A percentile compares a stretch with the other conserved stretches of the same genome.
These are phyloP conservation scores for Temnothorax nylanderi DNA, from an alignment of 1,140 invertebrate genomes.

Conservation along the genomic window DNA sequence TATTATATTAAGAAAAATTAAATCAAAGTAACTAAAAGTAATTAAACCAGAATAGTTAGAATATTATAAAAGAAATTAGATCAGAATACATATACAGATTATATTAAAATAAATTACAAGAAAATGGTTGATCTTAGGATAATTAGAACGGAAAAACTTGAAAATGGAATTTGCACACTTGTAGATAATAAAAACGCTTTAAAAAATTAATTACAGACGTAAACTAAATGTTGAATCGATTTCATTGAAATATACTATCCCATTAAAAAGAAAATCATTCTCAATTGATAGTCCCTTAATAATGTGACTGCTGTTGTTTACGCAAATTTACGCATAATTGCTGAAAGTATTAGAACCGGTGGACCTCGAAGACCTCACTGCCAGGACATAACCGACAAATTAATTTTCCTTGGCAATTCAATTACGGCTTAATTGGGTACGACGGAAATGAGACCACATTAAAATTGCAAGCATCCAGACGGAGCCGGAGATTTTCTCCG, in stretches of 20 bases:
- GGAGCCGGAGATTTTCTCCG: conserved; percentile 58
- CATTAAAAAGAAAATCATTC: background rate
- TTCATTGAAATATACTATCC: background rate
- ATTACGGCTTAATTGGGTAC: conserved; percentile 66
- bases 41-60: too few species aligned
- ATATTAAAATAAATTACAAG: background rate
- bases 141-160: background rate
- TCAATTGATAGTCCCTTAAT: conserved; percentile 24
- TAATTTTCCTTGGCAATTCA: conserved; percentile 67
- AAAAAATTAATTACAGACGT: background rate
- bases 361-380: background rate
- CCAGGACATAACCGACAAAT: conserved; percentile 52
- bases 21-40: background rate
- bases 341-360: conserved; percentile 28
- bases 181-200: background rate
- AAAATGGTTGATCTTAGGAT: too few species aligned
- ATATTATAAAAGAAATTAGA: background rate
- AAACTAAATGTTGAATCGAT: background rate
- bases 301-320: conserved; percentile 20
- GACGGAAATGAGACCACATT: conserved; percentile 63
- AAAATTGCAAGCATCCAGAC: conserved; percentile 65
- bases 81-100: background rate
- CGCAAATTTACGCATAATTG: conserved; percentile 59
- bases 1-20: background rate
- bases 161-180: background rate